Percentiles rank a stretch among this genome's conserved stretches.
phyloP scores from a whole-genome alignment of 2,888 invertebrate genomes.

The Melieria omissa region DNA sequence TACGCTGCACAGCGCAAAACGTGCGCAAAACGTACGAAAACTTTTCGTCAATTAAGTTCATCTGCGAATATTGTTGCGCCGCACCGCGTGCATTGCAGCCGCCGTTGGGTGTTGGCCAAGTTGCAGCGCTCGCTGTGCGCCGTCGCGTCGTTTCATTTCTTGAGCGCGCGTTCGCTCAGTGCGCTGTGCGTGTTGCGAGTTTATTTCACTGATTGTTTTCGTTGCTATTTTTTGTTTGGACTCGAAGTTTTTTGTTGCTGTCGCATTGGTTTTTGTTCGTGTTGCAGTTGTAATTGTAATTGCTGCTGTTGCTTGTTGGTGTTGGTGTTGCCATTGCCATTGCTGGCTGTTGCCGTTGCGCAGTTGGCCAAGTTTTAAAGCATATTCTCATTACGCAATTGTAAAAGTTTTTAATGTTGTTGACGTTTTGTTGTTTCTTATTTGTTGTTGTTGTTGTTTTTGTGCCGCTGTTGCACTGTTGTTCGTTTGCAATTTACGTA shows the following conservation, averaged over 20 bases:
- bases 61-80: constrained; percentile 21
- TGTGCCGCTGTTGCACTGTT: neutral
- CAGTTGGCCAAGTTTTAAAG: constrained; percentile 20
- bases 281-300: too few species aligned
- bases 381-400: constrained; percentile 28
- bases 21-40: constrained; percentile 33
- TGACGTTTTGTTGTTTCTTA: neutral
- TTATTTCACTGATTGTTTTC: neutral
- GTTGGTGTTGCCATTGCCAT: neutral
- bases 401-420: constrained; percentile 30
- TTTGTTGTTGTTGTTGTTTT: neutral
- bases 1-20: constrained; percentile 25
- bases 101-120: neutral
- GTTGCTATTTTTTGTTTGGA: neutral
- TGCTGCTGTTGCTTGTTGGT: too few species aligned
- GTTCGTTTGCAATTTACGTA: too few species aligned
- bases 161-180: too few species aligned
- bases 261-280: too few species aligned
- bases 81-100: neutral
- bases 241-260: too few species aligned
- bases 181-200: neutral
- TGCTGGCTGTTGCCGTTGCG: constrained; percentile 4
- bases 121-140: neutral
- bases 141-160: neutral
- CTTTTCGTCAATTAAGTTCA: constrained; percentile 33